Base-by-base conservation (phyloP, 2,888 invertebrate genomes). In the Drosophila peninsularis region DNA sequence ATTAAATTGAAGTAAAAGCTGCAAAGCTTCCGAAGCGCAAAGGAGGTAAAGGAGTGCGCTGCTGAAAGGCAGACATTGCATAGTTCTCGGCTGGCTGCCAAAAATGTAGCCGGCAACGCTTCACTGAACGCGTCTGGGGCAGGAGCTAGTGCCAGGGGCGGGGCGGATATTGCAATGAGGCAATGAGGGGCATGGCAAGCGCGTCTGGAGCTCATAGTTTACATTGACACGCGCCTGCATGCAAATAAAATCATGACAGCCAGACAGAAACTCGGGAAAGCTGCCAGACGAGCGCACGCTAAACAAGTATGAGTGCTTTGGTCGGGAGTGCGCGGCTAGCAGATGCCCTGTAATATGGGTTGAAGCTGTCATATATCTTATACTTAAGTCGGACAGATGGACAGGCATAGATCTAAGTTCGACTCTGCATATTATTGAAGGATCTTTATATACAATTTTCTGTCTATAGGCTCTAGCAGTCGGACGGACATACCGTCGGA, bases 51-150 rank as follows among this genome's bases (percentile, higher is more conserved):
- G 56, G 42, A 58, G 73, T 53, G 30, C 52, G 44, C 55, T 47
- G 62, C 62, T 50, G 66, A 56, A 69, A n/a, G 52, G 63, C 78
- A 78, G 79, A 70, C 79, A 45, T 82, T 82, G 78, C 79, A 68
- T 65, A 68, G 67, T 71, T 81, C 67, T 78, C 75, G 79, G 82
- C 78, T 68, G 65, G 11, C 71, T 75, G 78, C 82, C 78, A 78
- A 82, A 82, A 78, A 78, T 81, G 67, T 79, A 65, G 82, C 78
- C 74, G 66, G 70, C 75, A 68, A 78, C 79, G 78, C 75, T 78
- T 82, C 75, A 81, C 50, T 67, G 66, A 61, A 27, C 72, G 39
- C 54, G 58, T 54, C 42, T 21, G 34, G 44, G 32, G 14, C 10
- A 19, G 9, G 13, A 14, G 17, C 7, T 34, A 2, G 24, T 2